These are phyloP conservation scores for Potamilus streckersoni DNA, from an alignment of 1,140 invertebrate genomes.

Conservation along the genomic window DNA sequence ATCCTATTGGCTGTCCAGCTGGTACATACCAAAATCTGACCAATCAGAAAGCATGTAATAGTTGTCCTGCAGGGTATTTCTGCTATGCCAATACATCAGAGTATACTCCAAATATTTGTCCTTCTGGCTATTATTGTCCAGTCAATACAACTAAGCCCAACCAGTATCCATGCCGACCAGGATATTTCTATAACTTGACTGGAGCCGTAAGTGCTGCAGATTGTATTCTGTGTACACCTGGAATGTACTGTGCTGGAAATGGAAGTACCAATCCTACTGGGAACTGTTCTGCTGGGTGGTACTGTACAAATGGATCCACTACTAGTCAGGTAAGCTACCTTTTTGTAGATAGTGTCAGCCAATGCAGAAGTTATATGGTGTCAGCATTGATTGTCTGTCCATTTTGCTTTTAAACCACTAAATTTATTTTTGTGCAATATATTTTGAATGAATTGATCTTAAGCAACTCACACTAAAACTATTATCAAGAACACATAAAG, in stretches of 20 bases:
- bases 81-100: slow-evolving; percentile 60
- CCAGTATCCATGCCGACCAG: slow-evolving; percentile 53
- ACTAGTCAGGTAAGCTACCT: slow-evolving; percentile 38
- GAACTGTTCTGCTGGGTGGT: slow-evolving; percentile 60
- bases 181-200: slow-evolving; percentile 58
- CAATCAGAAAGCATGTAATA: slow-evolving; percentile 55
- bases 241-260: slow-evolving; percentile 58
- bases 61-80: slow-evolving; percentile 60
- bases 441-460: too few species aligned
- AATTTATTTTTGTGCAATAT: too few species aligned
- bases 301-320: slow-evolving; percentile 58
- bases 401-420: too few species aligned
- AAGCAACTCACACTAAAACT: too few species aligned
- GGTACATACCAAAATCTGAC: slow-evolving; percentile 61
- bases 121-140: slow-evolving; percentile 59
- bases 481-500: too few species aligned
- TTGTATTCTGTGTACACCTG: slow-evolving; percentile 53
- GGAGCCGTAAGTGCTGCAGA: slow-evolving; percentile 12
- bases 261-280: slow-evolving; percentile 57
- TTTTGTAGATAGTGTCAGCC: too few species aligned
- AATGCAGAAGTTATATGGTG: too few species aligned
- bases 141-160: slow-evolving; percentile 53
- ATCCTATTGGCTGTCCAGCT: slow-evolving; percentile 59
- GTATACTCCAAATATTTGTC: slow-evolving; percentile 54
- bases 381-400: too few species aligned